Base-by-base conservation (phyloP, 2,113 vertebrate genomes). In the Alaudala cheleensis region DNA sequence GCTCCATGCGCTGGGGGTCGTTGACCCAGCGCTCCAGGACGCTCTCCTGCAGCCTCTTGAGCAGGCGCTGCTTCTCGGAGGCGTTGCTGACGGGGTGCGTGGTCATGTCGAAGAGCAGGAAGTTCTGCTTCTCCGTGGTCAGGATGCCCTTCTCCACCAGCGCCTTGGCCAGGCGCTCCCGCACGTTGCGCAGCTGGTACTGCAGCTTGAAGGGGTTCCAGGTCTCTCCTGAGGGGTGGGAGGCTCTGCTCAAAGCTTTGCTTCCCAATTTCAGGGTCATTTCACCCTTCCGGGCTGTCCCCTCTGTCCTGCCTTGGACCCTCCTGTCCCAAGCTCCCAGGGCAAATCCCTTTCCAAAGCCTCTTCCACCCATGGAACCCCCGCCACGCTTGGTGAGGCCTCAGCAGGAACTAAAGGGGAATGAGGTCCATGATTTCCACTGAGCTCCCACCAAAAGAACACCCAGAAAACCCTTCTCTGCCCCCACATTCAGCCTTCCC, bases 191-290 rank as follows among this genome's bases (percentile, higher is more conserved):
- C 42, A 99, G 97, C 93, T 99, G 98, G 92, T 98, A 98, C 91
- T 98, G 98, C 91, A 99, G 97, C 94, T 98, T 98, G 94, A 99
- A 98, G 25, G 98, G 98, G 94, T 99, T 99, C 98, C 98, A 99
- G 29, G 98, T 98, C 72, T 99, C 98, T 6, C 98, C 98, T 99
- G 91, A 13, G 9, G 71, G 51, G 51, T 9, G 53, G 12, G 3
- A 50, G 33, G 5, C 0, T 1, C 11, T 1, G 21, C 11, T 74
- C 6, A 65, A 65, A 45, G 42, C 3, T 56, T 19, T 34, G 60
- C 3, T 28, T 19, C 9, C 20, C 66, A 39, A 19, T 3, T 15
- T n/a, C 21, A 5, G 28, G 0, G 0, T 15, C 12, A 5, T 44
- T 9, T 25, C 26, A 25, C 2, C 26, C 2, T 11, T 5, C 39